phyloP scores from a whole-genome alignment of 1,140 invertebrate genomes.

The Orchestia grillus region DNA sequence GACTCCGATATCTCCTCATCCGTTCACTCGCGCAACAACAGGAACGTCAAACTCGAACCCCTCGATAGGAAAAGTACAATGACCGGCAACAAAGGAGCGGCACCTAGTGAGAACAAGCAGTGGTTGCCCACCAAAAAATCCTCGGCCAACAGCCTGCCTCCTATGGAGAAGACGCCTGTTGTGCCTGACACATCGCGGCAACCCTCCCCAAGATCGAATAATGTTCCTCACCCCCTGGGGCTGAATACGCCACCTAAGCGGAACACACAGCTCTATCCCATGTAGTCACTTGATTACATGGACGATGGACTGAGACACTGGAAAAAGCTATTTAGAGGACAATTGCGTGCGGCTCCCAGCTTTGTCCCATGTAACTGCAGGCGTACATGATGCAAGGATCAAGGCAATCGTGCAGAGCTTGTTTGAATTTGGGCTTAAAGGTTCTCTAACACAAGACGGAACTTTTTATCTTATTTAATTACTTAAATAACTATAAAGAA shows the following conservation, averaged over 20 bases:
- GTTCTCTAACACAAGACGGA: background rate
- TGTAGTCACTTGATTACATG: background rate
- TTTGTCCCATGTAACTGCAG: background rate
- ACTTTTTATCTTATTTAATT: background rate
- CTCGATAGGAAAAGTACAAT: background rate
- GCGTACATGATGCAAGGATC: background rate
- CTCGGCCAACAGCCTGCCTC: constrained; percentile 7
- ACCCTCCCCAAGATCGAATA: background rate
- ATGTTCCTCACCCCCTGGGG: constrained; percentile 14
- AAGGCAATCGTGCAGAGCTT: background rate
- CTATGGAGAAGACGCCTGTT: constrained; percentile 25
- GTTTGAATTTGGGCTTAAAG: background rate
- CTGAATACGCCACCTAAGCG: constrained; percentile 26
- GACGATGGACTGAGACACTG: background rate
- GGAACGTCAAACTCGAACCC: constrained; percentile 31
- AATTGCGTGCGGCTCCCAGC: background rate
- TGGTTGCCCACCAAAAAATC: constrained; percentile 34
- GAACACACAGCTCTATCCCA: background rate
- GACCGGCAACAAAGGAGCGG: constrained; percentile 21
- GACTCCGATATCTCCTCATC: background rate
- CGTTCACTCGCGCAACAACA: constrained; percentile 5
- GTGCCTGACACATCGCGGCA: background rate
- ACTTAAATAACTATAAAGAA: too few species aligned
- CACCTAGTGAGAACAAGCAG: background rate
- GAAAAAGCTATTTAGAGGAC: background rate